phyloP scores from a whole-genome alignment of 2,888 invertebrate genomes.

The Limenitis arthemis region DNA sequence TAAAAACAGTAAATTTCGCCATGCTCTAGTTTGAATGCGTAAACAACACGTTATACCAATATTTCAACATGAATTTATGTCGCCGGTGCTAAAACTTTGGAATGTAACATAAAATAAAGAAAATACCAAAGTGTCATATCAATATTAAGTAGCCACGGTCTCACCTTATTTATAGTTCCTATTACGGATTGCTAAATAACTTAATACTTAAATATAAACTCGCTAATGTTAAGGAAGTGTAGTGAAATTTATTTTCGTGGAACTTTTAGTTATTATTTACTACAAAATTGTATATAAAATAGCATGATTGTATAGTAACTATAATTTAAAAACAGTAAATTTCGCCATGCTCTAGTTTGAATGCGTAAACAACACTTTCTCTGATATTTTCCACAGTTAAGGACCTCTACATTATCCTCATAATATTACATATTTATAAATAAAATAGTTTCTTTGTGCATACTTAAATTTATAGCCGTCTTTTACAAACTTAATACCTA shows the following conservation, averaged over 20 bases:
- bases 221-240: constrained; percentile 4
- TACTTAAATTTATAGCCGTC: constrained; percentile 40
- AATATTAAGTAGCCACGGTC: constrained; percentile 11
- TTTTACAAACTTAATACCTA: constrained; percentile 48
- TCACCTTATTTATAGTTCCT: constrained; percentile 22
- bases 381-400: constrained; percentile 11
- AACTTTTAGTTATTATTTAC: constrained; percentile 1
- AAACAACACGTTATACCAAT: constrained; percentile 10
- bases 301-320: constrained; percentile 9
- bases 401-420: constrained; percentile 14
- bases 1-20: constrained; percentile 7
- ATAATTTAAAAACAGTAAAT: constrained; percentile 8
- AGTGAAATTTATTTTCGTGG: constrained; percentile 1
- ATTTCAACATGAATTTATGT: constrained; percentile 7
- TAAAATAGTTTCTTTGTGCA: constrained; percentile 46
- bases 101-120: constrained; percentile 10
- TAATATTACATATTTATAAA: constrained; percentile 19
- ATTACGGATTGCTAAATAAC: constrained; percentile 11
- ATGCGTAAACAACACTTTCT: constrained; percentile 18
- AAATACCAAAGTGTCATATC: constrained; percentile 18
- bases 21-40: constrained; percentile 13
- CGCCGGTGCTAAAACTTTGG: constrained; percentile 14
- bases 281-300: constrained; percentile 8
- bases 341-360: constrained; percentile 5
- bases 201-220: constrained; percentile 1